phyloP scores from a whole-genome alignment of 1,140 invertebrate species.

The Pseudoatta argentina region DNA sequence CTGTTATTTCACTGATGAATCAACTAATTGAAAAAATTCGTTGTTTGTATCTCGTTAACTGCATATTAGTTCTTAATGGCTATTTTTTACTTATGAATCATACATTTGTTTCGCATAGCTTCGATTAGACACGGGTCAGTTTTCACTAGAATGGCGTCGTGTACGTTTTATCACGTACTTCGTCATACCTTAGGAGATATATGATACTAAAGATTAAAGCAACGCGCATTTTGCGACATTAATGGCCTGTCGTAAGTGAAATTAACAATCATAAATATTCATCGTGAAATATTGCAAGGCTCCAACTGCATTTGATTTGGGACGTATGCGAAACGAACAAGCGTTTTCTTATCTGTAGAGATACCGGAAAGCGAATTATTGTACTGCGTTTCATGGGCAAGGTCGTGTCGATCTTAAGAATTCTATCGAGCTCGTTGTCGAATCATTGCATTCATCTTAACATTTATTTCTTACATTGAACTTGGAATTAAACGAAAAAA shows the following conservation, averaged over 20 bases:
- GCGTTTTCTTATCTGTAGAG: slow-evolving; percentile 20
- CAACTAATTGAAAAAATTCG: not conserved
- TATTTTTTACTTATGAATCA: not conserved
- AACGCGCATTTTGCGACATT: slow-evolving; percentile 7
- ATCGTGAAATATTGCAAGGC: slow-evolving; percentile 59
- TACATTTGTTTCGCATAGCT: not conserved
- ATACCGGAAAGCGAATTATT: slow-evolving; percentile 50
- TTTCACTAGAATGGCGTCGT: not conserved
- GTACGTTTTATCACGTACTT: not conserved
- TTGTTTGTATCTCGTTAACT: slow-evolving; percentile 1
- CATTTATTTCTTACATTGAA: not conserved
- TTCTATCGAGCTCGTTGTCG: slow-evolving; percentile 12
- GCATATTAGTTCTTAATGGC: not conserved
- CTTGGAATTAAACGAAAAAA: not conserved
- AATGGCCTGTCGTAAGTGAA: slow-evolving; percentile 4
- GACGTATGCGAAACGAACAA: slow-evolving; percentile 54
- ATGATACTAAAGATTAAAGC: not conserved
- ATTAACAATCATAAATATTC: slow-evolving; percentile 58
- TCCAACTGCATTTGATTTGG: slow-evolving; percentile 71
- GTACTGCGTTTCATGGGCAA: slow-evolving; percentile 28
- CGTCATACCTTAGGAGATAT: not conserved
- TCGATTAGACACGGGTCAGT: not conserved
- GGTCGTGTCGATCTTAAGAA: slow-evolving; percentile 33
- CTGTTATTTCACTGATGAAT: too few species aligned
- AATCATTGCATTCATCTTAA: not conserved